Evolutionary conservation across 2,888 invertebrate species (phyloP).

Genomic region (Mythimna albipuncta): DNA sequence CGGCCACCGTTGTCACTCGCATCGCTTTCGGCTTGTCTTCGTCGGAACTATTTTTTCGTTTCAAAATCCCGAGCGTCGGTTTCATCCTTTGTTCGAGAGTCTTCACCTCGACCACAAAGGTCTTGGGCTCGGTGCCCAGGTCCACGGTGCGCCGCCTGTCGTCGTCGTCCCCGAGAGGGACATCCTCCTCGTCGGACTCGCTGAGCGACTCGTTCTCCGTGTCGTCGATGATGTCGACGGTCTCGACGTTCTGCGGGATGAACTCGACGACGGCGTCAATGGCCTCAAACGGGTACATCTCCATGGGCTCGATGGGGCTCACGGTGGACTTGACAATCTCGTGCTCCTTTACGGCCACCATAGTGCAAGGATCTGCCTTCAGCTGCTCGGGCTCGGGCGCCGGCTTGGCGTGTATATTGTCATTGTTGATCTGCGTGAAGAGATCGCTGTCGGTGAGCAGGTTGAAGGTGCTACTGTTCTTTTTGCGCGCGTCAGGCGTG

Average conservation of each 20-base stretch:
- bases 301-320: slow-evolving; percentile 77
- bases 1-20: slow-evolving; percentile 65
- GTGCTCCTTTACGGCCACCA: slow-evolving; percentile 93
- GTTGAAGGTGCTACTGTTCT: slow-evolving; percentile 91
- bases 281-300: slow-evolving; percentile 88
- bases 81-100: slow-evolving; percentile 82
- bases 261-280: slow-evolving; percentile 89
- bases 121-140: slow-evolving; percentile 79
- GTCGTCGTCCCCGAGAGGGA: slow-evolving; percentile 37
- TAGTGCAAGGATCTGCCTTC: slow-evolving; percentile 83
- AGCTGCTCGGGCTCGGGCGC: slow-evolving; percentile 53
- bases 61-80: slow-evolving; percentile 82
- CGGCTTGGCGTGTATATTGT: slow-evolving; percentile 73
- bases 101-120: slow-evolving; percentile 84
- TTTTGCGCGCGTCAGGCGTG: slow-evolving; percentile 81
- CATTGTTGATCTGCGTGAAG: slow-evolving; percentile 92
- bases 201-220: slow-evolving; percentile 82
- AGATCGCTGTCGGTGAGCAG: slow-evolving; percentile 92
- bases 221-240: slow-evolving; percentile 90
- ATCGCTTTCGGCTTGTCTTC: slow-evolving; percentile 69
- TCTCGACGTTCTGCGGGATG: slow-evolving; percentile 89
- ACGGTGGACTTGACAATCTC: slow-evolving; percentile 93
- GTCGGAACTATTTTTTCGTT: slow-evolving; percentile 68
- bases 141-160: slow-evolving; percentile 68
- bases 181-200: slow-evolving; percentile 72